phyloP scores from a whole-genome alignment of 2,888 invertebrate species.

The Cheilosia pagana region DNA sequence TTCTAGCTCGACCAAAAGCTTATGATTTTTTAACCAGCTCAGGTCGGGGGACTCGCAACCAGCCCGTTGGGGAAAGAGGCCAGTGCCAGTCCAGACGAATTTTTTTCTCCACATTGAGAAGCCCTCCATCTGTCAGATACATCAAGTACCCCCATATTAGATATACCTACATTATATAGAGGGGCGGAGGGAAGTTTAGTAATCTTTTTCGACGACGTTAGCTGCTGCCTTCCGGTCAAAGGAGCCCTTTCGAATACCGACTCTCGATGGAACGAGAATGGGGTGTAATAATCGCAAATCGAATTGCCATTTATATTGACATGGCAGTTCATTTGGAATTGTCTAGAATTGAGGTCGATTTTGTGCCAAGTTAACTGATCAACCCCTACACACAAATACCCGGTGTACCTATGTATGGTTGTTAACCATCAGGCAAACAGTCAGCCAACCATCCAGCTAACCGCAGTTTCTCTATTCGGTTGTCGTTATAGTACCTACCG shows the following conservation, averaged over 20 bases:
- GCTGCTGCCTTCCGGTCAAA: neutral
- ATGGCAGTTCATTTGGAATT: slow-evolving; percentile 72
- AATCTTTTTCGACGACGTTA: slow-evolving; percentile 33
- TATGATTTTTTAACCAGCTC: slow-evolving; percentile 67
- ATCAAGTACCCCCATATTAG: slow-evolving; percentile 29
- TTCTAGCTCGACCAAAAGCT: slow-evolving; percentile 51
- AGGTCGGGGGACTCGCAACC: neutral
- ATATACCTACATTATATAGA: neutral
- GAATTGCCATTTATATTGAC: slow-evolving; percentile 73
- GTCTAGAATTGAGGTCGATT: slow-evolving; percentile 68
- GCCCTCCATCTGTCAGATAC: slow-evolving; percentile 48
- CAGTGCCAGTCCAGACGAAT: slow-evolving; percentile 53
- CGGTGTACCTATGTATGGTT: neutral
- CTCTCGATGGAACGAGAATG: neutral
- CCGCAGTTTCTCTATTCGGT: slow-evolving; percentile 65
- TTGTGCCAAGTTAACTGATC: slow-evolving; percentile 68
- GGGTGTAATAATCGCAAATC: slow-evolving; percentile 71
- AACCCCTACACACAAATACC: slow-evolving; percentile 30
- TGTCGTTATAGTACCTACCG: neutral
- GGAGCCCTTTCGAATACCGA: neutral
- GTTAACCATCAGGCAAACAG: slow-evolving; percentile 1
- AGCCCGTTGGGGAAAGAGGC: slow-evolving; percentile 17
- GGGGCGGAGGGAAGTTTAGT: slow-evolving; percentile 51
- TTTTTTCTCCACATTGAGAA: slow-evolving; percentile 17
- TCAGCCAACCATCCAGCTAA: slow-evolving; percentile 50